phyloP scores from a whole-genome alignment of 2,888 invertebrate genomes.

The Ochropleura leucogaster region DNA sequence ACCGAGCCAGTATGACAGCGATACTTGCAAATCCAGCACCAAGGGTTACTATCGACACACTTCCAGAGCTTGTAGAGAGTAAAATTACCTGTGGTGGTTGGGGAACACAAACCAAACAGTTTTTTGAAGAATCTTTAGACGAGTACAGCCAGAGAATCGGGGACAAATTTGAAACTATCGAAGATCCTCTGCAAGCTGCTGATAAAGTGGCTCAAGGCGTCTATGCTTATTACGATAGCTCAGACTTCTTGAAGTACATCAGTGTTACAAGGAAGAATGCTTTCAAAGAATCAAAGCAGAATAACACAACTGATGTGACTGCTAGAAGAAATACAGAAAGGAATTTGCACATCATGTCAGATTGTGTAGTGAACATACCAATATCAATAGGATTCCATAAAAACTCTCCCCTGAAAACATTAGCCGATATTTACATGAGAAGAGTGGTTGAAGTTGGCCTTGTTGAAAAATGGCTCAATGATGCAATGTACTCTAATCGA shows the following conservation, averaged over 20 bases:
- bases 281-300: constrained; percentile 71
- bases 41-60: constrained; percentile 94
- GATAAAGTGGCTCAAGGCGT: constrained; percentile 92
- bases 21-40: constrained; percentile 95
- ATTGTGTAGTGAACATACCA: constrained; percentile 95
- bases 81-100: constrained; percentile 93
- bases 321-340: constrained; percentile 75
- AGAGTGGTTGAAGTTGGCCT: constrained; percentile 94
- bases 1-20: constrained; percentile 96
- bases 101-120: constrained; percentile 92
- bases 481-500: constrained; percentile 91
- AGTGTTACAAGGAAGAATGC: constrained; percentile 90
- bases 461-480: constrained; percentile 94
- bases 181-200: constrained; percentile 92
- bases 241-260: constrained; percentile 92
- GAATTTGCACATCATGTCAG: constrained; percentile 95
- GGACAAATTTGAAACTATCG: constrained; percentile 91
- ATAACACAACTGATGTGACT: constrained; percentile 60
- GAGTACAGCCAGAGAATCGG: constrained; percentile 92
- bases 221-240: constrained; percentile 95
- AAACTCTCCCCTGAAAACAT: constrained; percentile 94
- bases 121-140: constrained; percentile 93
- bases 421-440: constrained; percentile 92
- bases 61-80: constrained; percentile 92
- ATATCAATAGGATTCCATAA: constrained; percentile 95